Conservation (phyloP, 2,888 invertebrate genomes). For the Rugalucina vietnamica region DNA sequence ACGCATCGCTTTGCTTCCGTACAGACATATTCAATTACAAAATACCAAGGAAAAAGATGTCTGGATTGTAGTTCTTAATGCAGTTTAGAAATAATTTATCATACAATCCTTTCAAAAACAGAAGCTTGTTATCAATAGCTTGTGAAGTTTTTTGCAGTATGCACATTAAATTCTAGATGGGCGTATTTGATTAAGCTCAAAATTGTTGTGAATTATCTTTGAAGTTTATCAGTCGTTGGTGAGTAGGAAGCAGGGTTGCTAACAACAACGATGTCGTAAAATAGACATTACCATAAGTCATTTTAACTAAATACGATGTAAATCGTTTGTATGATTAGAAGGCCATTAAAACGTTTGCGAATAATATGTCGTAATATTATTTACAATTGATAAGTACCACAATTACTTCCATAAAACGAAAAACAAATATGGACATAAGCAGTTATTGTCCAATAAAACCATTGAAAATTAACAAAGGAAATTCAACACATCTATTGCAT, state of each 20-base stretch:
- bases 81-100: neutral
- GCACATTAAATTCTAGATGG: neutral
- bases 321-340: too few relatives aligned
- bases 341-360: neutral
- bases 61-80: too few relatives aligned
- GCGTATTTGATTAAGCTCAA: neutral
- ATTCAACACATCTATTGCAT: neutral
- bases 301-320: neutral
- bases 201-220: neutral
- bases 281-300: neutral
- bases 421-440: neutral
- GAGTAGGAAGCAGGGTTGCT: neutral
- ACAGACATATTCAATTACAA: too few relatives aligned
- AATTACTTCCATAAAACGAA: neutral
- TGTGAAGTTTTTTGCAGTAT: slow-evolving; percentile 4
- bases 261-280: neutral
- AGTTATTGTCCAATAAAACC: neutral
- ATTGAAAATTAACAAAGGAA: neutral
- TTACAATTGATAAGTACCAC: neutral
- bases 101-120: neutral
- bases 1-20: too few relatives aligned
- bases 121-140: neutral
- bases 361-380: neutral
- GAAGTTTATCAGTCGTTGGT: neutral
- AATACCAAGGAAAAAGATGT: too few relatives aligned